These are phyloP conservation scores for Metaphire vulgaris DNA, from an alignment of 1,140 invertebrate genomes.

Conservation along the genomic window DNA sequence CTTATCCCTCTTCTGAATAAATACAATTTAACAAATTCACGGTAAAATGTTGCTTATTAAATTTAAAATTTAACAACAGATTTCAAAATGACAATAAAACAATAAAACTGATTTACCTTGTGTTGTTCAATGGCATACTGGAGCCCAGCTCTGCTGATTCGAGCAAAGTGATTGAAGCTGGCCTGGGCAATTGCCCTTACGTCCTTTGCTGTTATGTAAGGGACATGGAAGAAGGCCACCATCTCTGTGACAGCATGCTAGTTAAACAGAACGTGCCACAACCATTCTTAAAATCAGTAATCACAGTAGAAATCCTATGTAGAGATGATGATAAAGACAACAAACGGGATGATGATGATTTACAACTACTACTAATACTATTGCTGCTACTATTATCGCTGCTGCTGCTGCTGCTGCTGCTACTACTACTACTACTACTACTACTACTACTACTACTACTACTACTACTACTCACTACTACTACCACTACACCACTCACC, in stretches of 20 bases:
- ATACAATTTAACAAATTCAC: too few species aligned
- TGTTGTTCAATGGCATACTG: slow-evolving; percentile 59
- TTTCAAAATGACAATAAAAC: too few species aligned
- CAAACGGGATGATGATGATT: too few species aligned
- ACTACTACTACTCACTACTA: not conserved
- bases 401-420: not conserved
- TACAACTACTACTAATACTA: not conserved
- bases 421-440: not conserved
- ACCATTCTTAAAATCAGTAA: not conserved
- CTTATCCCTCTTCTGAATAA: too few species aligned
- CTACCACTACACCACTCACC: not conserved
- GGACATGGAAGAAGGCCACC: slow-evolving; percentile 65
- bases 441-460: not conserved
- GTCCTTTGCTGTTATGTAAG: slow-evolving; percentile 42
- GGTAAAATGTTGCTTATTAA: too few species aligned
- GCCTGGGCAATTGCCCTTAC: slow-evolving; percentile 45
- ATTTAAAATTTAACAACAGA: too few species aligned
- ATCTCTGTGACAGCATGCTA: slow-evolving; percentile 70
- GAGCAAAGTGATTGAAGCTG: slow-evolving; percentile 43
- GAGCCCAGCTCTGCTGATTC: slow-evolving; percentile 48
- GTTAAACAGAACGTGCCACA: slow-evolving; percentile 39
- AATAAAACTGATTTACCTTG: too few species aligned
- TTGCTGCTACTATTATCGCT: not conserved
- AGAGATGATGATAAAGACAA: too few species aligned
- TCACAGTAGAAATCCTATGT: too few species aligned